phyloP scores from a whole-genome alignment of 1,140 invertebrate species.

The Trichogramma pretiosum region DNA sequence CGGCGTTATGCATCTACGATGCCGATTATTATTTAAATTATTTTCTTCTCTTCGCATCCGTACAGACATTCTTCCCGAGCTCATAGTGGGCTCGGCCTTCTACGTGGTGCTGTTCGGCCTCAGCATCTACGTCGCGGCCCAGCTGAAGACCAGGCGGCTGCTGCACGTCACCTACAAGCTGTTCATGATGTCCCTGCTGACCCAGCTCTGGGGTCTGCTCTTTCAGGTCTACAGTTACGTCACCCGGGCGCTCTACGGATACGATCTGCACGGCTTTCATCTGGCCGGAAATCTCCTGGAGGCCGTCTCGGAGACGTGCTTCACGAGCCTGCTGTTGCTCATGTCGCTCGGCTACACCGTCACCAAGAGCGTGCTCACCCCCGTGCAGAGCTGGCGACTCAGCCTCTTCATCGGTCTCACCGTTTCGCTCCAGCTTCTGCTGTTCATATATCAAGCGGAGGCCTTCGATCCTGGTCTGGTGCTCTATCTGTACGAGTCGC shows the following conservation, averaged over 20 bases:
- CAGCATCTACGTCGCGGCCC: conserved; percentile 55
- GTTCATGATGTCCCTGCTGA: conserved; percentile 62
- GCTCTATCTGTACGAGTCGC: conserved; percentile 81
- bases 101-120: conserved; percentile 40
- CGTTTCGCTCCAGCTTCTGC: conserved; percentile 47
- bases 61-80: conserved; percentile 66
- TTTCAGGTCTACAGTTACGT: conserved; percentile 20
- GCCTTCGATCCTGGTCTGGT: conserved; percentile 85
- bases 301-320: conserved; percentile 61
- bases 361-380: conserved; percentile 69
- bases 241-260: conserved; percentile 22
- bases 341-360: conserved; percentile 86
- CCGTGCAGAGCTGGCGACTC: conserved; percentile 71
- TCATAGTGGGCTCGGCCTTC: conserved; percentile 54
- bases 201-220: conserved; percentile 55
- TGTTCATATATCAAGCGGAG: conserved; percentile 72
- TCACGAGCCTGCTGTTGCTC: conserved; percentile 69
- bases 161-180: conserved; percentile 83
- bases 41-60: conserved; percentile 19
- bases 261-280: conserved; percentile 21
- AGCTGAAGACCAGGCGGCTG: conserved; percentile 65
- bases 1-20: background rate
- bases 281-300: conserved; percentile 57
- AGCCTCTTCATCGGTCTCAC: conserved; percentile 66
- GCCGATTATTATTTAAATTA: background rate